These are phyloP conservation scores for Podocnemis expansa DNA, from an alignment of 2,113 vertebrate genomes.

Conservation along the genomic window DNA sequence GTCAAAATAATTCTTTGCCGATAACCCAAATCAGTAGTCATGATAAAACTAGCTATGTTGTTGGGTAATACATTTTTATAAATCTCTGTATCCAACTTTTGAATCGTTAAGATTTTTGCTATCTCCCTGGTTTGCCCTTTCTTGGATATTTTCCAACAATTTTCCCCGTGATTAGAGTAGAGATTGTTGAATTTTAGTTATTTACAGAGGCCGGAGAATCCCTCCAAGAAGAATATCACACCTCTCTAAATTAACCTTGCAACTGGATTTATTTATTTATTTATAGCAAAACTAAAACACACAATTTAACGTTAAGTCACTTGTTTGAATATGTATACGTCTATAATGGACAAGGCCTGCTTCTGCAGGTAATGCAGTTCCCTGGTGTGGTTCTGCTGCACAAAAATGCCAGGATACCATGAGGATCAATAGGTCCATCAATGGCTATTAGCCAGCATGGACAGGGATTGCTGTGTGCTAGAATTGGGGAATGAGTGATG, in stretches of 20 bases:
- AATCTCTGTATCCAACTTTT: not conserved
- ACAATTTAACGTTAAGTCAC: not conserved
- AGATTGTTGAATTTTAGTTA: not conserved
- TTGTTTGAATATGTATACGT: accelerated
- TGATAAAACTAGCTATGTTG: not conserved
- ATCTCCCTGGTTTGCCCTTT: not conserved
- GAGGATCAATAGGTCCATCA: not conserved
- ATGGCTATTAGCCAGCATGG: no score
- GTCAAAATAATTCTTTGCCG: not conserved
- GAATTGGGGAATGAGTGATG: no score
- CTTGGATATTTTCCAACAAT: accelerated
- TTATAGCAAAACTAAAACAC: not conserved
- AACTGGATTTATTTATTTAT: not conserved
- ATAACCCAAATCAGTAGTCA: not conserved
- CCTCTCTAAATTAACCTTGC: not conserved
- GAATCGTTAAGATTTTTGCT: not conserved
- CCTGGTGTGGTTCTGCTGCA: not conserved
- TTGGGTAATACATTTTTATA: not conserved
- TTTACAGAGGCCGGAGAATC: no score
- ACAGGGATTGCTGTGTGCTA: no score
- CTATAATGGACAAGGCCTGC: not conserved
- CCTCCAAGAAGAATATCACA: no score
- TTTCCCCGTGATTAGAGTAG: accelerated
- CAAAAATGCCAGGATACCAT: not conserved
- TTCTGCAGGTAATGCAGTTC: not conserved